Percentiles rank a stretch among this genome's conserved stretches.
Conservation (phyloP, 1,140 invertebrate species). For the Adelges cooleyi region DNA sequence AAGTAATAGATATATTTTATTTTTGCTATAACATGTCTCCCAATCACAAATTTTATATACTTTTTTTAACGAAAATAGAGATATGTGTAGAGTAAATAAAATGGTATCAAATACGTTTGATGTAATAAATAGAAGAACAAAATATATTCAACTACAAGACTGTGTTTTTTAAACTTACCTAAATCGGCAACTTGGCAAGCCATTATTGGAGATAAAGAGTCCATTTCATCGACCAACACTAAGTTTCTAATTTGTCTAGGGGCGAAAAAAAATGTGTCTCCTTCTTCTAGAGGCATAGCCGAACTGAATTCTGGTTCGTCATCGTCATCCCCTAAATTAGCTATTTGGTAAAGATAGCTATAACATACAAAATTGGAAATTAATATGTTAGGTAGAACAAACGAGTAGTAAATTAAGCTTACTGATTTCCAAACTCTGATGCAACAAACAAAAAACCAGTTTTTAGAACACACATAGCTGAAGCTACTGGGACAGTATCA, state of each 20-base stretch:
- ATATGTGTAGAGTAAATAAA: too few relatives aligned
- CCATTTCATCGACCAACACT: constrained; percentile 95
- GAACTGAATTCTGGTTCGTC: constrained; percentile 99
- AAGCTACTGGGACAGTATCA: constrained; percentile 94
- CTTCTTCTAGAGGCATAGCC: constrained; percentile 94
- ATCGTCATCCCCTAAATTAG: constrained; percentile 96
- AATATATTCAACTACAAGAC: too few relatives aligned
- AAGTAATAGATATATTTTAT: too few relatives aligned
- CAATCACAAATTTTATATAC: too few relatives aligned
- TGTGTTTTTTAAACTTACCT: constrained; percentile 32
- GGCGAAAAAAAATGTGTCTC: constrained; percentile 98
- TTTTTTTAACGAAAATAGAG: too few relatives aligned
- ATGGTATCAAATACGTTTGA: too few relatives aligned
- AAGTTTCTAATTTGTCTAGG: constrained; percentile 88
- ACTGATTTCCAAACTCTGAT: constrained; percentile 99
- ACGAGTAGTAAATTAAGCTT: constrained; percentile 43
- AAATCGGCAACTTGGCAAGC: constrained; percentile 55
- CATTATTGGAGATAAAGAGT: constrained; percentile 91
- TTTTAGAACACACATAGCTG: constrained; percentile 94
- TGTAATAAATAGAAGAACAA: too few relatives aligned
- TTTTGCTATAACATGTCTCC: too few relatives aligned
- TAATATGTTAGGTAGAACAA: not conserved
- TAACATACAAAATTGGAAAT: constrained; percentile 37
- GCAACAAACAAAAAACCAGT: constrained; percentile 98
- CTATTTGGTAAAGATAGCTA: constrained; percentile 97